Percentiles rank a stretch among this genome's conserved stretches.
phyloP scores from a whole-genome alignment of 2,888 invertebrate genomes.

The Mythimna ferrago region DNA sequence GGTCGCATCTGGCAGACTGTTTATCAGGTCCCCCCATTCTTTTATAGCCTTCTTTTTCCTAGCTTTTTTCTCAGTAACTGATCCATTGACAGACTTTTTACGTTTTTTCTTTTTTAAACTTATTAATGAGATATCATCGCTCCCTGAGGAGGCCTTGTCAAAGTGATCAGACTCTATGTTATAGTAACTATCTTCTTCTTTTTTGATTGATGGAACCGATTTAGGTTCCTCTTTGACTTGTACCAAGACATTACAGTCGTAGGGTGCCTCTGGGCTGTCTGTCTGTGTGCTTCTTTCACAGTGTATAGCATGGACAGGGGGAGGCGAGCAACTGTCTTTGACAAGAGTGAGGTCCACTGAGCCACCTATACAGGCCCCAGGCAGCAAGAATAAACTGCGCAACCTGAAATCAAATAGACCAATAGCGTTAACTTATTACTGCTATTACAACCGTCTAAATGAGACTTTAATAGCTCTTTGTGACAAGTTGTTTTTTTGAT shows the following conservation, averaged over 20 bases:
- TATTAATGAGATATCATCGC: conserved; percentile 80
- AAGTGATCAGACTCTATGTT: conserved; percentile 63
- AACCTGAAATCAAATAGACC: conserved; percentile 72
- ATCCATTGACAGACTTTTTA: conserved; percentile 69
- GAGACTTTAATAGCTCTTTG: background rate
- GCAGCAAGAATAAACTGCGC: conserved; percentile 66
- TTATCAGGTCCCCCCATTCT: conserved; percentile 70
- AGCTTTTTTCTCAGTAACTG: conserved; percentile 59
- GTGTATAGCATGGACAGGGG: conserved; percentile 18
- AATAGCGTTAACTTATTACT: background rate
- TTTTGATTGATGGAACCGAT: conserved; percentile 70
- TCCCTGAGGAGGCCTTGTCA: conserved; percentile 74
- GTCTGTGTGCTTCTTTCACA: conserved; percentile 80
- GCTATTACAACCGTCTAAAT: background rate
- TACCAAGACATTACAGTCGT: conserved; percentile 27
- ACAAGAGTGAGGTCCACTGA: conserved; percentile 75
- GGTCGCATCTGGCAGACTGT: conserved; percentile 65
- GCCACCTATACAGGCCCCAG: conserved; percentile 61
- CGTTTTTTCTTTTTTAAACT: conserved; percentile 77
- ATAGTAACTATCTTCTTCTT: conserved; percentile 66
- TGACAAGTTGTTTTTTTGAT: background rate
- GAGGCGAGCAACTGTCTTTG: conserved; percentile 70
- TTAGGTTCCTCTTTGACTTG: conserved; percentile 77
- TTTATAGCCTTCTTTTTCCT: conserved; percentile 69
- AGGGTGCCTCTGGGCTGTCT: conserved; percentile 53